phyloP scores from a whole-genome alignment of 2,888 invertebrate species.

The Agrotis clavis region DNA sequence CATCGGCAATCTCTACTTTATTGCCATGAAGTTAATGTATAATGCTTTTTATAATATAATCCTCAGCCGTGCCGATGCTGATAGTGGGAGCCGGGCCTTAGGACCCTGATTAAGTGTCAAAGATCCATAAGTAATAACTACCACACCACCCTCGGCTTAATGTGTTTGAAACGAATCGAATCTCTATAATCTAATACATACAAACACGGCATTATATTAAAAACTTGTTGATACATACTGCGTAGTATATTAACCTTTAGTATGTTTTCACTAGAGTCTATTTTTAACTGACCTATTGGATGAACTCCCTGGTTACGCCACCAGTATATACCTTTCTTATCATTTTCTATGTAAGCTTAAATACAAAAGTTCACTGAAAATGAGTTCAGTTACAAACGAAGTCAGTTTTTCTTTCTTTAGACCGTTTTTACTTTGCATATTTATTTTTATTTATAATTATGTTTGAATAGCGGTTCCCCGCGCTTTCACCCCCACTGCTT shows the following conservation, averaged over 20 bases:
- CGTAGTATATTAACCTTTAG: constrained; percentile 33
- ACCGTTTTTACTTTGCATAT: background rate
- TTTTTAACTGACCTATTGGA: constrained; percentile 41
- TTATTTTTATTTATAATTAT: background rate
- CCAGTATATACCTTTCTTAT: constrained; percentile 11
- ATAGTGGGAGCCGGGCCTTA: no score
- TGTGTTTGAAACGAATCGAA: no score
- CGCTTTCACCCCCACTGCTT: no score
- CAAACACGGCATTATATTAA: background rate
- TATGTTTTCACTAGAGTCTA: constrained; percentile 26
- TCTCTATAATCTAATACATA: no score
- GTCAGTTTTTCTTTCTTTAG: constrained; percentile 4
- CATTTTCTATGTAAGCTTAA: constrained; percentile 2
- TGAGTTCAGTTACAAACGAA: constrained; percentile 5
- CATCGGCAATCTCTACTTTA: no score
- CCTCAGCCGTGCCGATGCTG: no score
- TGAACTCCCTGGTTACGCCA: constrained; percentile 28
- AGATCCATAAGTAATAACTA: no score
- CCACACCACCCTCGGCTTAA: no score
- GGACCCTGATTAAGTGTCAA: no score
- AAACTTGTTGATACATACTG: constrained; percentile 13
- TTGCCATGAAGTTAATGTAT: no score
- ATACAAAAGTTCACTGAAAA: constrained; percentile 4
- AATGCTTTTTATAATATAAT: no score
- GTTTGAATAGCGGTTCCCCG: no score